phyloP scores from a whole-genome alignment of 2,888 invertebrate species.

The Branchinecta sandiegonensis region DNA sequence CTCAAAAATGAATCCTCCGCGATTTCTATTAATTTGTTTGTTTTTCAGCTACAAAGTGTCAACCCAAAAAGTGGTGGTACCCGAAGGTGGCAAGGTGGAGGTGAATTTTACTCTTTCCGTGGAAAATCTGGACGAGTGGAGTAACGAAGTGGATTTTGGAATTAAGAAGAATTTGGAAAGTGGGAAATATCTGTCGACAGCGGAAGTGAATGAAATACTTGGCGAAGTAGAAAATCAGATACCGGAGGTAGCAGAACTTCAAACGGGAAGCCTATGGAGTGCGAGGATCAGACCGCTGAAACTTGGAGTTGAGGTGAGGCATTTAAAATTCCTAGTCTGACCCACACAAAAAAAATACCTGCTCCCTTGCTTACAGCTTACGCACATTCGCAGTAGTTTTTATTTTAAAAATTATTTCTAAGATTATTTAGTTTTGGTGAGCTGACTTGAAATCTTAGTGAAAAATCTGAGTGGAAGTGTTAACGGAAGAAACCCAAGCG shows the following conservation, averaged over 20 bases:
- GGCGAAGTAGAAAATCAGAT: slow-evolving; percentile 52
- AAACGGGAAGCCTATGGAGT: slow-evolving; percentile 42
- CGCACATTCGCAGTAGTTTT: too few relatives aligned
- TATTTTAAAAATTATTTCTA: too few relatives aligned
- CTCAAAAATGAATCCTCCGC: neutral
- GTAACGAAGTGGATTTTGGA: slow-evolving; percentile 33
- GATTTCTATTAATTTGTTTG: neutral
- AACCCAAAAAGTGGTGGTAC: neutral
- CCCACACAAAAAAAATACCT: too few relatives aligned
- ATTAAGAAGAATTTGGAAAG: slow-evolving; percentile 37
- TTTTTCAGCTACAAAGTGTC: neutral
- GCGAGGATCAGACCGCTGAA: slow-evolving; percentile 53
- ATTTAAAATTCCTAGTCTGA: neutral
- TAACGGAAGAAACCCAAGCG: too few relatives aligned
- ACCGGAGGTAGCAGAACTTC: slow-evolving; percentile 51
- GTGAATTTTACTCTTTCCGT: neutral
- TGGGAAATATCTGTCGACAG: slow-evolving; percentile 48
- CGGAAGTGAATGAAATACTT: slow-evolving; percentile 48
- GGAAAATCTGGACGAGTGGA: slow-evolving; percentile 13
- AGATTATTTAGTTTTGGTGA: too few relatives aligned
- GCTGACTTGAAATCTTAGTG: too few relatives aligned
- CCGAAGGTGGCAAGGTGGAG: neutral
- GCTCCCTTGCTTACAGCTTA: too few relatives aligned
- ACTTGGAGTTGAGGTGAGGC: slow-evolving; percentile 52
- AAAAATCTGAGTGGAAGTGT: too few relatives aligned